A percentile compares a stretch with the other conserved stretches of the same genome.
phyloP scores from a whole-genome alignment of 2,888 invertebrate genomes.

The Stegana nigrithorax region DNA sequence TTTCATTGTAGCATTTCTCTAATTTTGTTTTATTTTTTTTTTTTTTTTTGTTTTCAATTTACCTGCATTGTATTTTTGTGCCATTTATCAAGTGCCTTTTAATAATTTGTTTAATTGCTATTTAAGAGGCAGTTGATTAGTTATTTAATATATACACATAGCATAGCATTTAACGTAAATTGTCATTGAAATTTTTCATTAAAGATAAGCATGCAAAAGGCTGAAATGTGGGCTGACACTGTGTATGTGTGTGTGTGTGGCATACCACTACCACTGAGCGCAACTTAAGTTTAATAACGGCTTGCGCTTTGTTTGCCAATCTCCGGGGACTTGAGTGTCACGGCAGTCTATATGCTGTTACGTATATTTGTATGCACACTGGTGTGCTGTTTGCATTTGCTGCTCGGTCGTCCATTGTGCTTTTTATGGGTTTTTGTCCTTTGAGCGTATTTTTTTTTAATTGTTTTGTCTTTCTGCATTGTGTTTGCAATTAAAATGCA shows the following conservation, averaged over 20 bases:
- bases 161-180: too few species aligned
- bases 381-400: background rate
- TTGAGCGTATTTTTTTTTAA: background rate
- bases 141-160: too few species aligned
- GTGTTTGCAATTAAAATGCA: conserved; percentile 53
- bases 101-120: conserved; percentile 5
- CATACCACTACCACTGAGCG: too few species aligned
- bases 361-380: too few species aligned
- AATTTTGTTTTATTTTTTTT: conserved; percentile 29
- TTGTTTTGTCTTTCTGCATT: conserved; percentile 8
- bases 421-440: background rate
- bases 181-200: too few species aligned
- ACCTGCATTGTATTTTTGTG: conserved; percentile 17
- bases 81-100: conserved; percentile 33
- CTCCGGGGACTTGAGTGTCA: too few species aligned
- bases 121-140: conserved; percentile 12
- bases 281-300: too few species aligned
- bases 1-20: too few species aligned
- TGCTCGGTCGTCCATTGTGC: background rate
- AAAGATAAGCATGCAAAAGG: conserved; percentile 11
- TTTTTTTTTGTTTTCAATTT: conserved; percentile 3
- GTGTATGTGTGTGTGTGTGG: background rate
- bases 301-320: too few species aligned
- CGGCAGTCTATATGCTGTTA: too few species aligned
- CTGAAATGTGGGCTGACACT: background rate